A percentile compares a stretch with the other conserved stretches of the same genome.
phyloP scores from a whole-genome alignment of 2,113 vertebrate species.

The Aythya baeri region DNA sequence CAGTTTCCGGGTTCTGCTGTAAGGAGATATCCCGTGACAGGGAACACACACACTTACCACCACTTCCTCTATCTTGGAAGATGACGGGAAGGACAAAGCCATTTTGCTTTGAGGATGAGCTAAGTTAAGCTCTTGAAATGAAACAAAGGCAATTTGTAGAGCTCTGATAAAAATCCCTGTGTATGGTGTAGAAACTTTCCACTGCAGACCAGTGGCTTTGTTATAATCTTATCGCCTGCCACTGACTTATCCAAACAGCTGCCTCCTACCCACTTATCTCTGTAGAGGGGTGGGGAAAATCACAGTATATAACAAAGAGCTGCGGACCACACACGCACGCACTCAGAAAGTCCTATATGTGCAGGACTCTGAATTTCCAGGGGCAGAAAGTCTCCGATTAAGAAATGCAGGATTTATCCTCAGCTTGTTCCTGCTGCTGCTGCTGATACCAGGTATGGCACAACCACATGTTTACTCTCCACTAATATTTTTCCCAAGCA shows the following conservation, averaged over 20 bases:
- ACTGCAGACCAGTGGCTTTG: background rate
- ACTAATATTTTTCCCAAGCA: background rate
- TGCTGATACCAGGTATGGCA: background rate
- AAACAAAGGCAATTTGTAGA: conserved; percentile 41
- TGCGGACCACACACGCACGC: background rate
- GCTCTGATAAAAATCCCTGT: background rate
- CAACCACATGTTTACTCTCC: background rate
- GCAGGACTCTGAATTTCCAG: background rate
- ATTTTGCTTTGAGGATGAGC: conserved; percentile 49
- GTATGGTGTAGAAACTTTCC: background rate
- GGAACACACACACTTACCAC: background rate
- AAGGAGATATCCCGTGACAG: background rate
- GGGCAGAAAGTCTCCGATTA: background rate
- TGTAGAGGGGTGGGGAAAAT: conserved; percentile 14
- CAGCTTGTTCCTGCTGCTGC: background rate
- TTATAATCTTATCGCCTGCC: conserved; percentile 14
- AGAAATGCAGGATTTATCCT: background rate
- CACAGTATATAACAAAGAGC: background rate
- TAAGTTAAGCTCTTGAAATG: conserved; percentile 31
- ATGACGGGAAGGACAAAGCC: conserved; percentile 31
- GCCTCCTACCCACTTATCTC: conserved; percentile 29
- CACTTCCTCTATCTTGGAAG: conserved; percentile 34
- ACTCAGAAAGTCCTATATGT: background rate
- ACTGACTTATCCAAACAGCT: conserved; percentile 29
- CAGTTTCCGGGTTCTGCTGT: background rate